A percentile compares a stretch with the other conserved stretches of the same genome.
Evolutionary conservation across 2,888 invertebrate species (phyloP).

Genomic region (Ceramica pisi): DNA sequence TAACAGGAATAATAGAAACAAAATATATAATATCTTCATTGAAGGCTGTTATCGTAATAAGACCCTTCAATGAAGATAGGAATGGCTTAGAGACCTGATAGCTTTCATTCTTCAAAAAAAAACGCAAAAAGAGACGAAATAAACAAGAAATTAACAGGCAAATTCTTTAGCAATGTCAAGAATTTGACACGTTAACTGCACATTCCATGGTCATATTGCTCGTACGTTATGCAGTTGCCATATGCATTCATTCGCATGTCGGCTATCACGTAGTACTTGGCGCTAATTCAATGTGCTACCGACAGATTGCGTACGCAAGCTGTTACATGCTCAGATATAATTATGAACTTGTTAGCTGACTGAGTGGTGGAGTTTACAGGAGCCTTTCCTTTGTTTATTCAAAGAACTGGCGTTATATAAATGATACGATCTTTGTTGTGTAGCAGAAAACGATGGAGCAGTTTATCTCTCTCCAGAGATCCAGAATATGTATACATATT

Average conservation of each 20-base stretch:
- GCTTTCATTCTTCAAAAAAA: not conserved
- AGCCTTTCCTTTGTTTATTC: too few species aligned
- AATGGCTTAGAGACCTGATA: not conserved
- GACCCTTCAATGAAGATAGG: not conserved
- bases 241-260: conserved; percentile 21
- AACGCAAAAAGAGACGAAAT: not conserved
- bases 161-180: not conserved
- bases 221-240: conserved; percentile 25
- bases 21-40: too few species aligned
- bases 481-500: too few species aligned
- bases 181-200: not conserved
- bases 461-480: not conserved
- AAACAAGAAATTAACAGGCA: not conserved
- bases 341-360: not conserved
- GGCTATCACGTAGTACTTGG: conserved; percentile 44
- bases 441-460: not conserved
- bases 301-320: not conserved
- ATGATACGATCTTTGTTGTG: too few species aligned
- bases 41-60: too few species aligned
- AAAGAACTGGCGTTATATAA: not conserved
- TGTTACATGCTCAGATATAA: conserved; percentile 24
- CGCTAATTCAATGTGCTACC: conserved; percentile 34
- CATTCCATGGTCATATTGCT: conserved; percentile 19
- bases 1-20: too few species aligned
- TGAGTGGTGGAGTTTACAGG: too few species aligned